phyloP scores from a whole-genome alignment of 2,888 invertebrate genomes.

The Mycalesis mineus region DNA sequence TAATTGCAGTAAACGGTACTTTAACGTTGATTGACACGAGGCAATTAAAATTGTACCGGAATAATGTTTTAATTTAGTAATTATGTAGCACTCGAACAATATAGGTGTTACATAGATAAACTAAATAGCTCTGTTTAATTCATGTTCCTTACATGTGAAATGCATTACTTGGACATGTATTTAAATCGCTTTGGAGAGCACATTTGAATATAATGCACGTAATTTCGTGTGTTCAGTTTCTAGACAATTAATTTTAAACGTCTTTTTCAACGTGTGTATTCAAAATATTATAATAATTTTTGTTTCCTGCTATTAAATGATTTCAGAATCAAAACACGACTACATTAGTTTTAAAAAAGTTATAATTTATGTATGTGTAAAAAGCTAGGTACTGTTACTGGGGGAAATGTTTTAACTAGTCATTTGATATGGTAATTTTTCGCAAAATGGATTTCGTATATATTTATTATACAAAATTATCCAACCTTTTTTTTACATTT shows the following conservation, averaged over 20 bases:
- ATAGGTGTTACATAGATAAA: slow-evolving; percentile 1
- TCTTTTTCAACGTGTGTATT: background rate
- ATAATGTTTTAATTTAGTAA: slow-evolving; percentile 7
- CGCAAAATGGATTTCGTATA: no score
- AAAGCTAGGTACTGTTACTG: no score
- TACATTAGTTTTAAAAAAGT: background rate
- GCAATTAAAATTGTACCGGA: slow-evolving; percentile 5
- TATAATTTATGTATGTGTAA: no score
- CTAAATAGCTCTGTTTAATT: background rate
- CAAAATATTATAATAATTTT: background rate
- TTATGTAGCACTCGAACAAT: background rate
- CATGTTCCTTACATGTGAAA: background rate
- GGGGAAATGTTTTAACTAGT: no score
- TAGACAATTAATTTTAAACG: background rate
- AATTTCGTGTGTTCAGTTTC: background rate
- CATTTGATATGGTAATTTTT: no score
- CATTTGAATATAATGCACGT: background rate
- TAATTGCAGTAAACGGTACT: slow-evolving; percentile 12
- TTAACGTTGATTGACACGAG: slow-evolving; percentile 6
- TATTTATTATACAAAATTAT: no score
- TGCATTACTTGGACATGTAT: background rate
- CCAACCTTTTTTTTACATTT: no score
- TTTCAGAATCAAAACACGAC: background rate
- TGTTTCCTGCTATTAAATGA: background rate
- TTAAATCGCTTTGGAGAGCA: background rate